Conservation (phyloP, 2,797 vertebrate species). For the Coracias cyanogaster region DNA sequence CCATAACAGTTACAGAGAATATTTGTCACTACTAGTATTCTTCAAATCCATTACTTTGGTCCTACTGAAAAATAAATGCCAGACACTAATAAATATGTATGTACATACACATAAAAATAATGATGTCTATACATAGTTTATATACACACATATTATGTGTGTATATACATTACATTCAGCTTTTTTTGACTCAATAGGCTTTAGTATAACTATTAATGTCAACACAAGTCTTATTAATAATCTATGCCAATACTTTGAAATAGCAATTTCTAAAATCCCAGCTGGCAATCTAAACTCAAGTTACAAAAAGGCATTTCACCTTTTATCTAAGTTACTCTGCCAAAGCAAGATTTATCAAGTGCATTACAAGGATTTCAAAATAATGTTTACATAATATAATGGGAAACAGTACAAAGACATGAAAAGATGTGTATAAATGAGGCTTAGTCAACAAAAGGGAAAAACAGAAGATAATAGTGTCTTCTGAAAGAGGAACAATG, state of each 20-base stretch:
- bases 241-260: not conserved
- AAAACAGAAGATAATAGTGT: not conserved
- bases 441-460: constrained; percentile 4
- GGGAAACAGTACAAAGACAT: not conserved
- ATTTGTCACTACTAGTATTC: not conserved
- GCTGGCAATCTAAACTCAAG: not conserved
- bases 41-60: not conserved
- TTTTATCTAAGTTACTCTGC: constrained; percentile 5
- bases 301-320: not conserved
- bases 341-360: constrained; percentile 2
- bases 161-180: not conserved
- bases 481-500: not conserved
- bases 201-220: not conserved
- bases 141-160: not conserved
- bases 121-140: not conserved
- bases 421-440: constrained; percentile 10
- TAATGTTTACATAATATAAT: constrained; percentile 42
- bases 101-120: not conserved
- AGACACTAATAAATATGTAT: not conserved
- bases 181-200: not conserved
- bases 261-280: not conserved
- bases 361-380: constrained; percentile 3
- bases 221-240: not conserved
- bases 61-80: not conserved
- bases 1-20: not conserved